These are phyloP conservation scores for Laterallus jamaicensis DNA, from an alignment of 2,113 vertebrate species.

Conservation along the genomic window DNA sequence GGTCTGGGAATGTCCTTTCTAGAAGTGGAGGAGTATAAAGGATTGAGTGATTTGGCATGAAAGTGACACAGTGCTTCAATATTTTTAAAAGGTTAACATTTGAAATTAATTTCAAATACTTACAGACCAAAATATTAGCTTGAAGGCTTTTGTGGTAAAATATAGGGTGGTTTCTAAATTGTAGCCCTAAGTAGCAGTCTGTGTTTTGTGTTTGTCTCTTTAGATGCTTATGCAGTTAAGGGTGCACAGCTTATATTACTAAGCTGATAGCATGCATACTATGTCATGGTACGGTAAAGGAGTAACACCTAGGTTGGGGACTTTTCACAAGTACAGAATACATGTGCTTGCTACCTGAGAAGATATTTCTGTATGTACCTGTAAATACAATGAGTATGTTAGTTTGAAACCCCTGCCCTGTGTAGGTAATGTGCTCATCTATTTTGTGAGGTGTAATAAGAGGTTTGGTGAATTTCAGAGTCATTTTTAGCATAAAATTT, in stretches of 20 bases:
- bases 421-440: background rate
- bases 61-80: background rate
- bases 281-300: rapidly evolving
- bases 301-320: background rate
- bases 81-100: background rate
- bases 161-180: background rate
- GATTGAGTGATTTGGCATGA: background rate
- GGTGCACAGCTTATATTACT: background rate
- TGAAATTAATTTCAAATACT: background rate
- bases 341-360: background rate
- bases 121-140: background rate
- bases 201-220: background rate
- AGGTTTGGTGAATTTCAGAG: background rate
- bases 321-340: background rate
- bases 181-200: background rate
- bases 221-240: background rate
- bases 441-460: background rate
- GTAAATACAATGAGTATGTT: background rate
- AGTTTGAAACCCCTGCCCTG: background rate
- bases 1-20: background rate
- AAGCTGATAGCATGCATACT: background rate
- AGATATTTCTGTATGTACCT: background rate
- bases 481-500: background rate
- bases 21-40: background rate
- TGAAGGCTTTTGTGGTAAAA: background rate